phyloP scores from a whole-genome alignment of 2,888 invertebrate species.

The Pedicia rivosa region DNA sequence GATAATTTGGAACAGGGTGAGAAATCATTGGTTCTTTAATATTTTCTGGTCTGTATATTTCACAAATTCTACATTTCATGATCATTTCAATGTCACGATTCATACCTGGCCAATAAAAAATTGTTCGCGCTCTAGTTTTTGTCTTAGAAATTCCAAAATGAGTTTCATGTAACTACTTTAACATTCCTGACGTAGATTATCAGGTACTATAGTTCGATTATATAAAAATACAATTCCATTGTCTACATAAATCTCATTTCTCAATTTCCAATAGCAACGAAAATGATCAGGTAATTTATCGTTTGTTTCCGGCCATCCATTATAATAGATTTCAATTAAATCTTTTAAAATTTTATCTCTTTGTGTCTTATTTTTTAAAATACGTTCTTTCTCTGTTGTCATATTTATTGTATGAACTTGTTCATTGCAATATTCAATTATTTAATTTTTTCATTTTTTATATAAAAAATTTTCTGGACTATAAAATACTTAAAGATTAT shows the following conservation, averaged over 20 bases:
- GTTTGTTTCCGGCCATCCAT: background rate
- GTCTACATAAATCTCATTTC: background rate
- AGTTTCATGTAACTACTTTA: constrained; percentile 3
- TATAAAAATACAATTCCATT: background rate
- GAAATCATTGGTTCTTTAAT: no score
- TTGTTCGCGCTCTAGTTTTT: constrained; percentile 1
- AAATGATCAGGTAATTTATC: background rate
- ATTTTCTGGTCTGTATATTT: no score
- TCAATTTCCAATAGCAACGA: constrained; percentile 4
- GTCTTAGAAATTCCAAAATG: constrained; percentile 6
- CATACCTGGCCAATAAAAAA: constrained; percentile 8
- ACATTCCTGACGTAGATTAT: background rate
- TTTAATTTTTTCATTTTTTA: no score
- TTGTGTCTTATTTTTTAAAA: background rate
- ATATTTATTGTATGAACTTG: background rate
- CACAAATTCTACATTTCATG: no score
- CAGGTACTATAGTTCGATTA: background rate
- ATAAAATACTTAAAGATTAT: constrained; percentile 4
- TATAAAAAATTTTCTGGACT: constrained; percentile 7
- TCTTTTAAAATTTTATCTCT: background rate
- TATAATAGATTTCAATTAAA: background rate
- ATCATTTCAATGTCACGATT: no score
- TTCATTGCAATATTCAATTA: background rate
- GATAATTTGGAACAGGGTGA: no score
- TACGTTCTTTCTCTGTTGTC: background rate